These are phyloP conservation scores for Lytechinus variegatus DNA, from an alignment of 35 echinoderm and acorn worm species.

Conservation along the genomic window DNA sequence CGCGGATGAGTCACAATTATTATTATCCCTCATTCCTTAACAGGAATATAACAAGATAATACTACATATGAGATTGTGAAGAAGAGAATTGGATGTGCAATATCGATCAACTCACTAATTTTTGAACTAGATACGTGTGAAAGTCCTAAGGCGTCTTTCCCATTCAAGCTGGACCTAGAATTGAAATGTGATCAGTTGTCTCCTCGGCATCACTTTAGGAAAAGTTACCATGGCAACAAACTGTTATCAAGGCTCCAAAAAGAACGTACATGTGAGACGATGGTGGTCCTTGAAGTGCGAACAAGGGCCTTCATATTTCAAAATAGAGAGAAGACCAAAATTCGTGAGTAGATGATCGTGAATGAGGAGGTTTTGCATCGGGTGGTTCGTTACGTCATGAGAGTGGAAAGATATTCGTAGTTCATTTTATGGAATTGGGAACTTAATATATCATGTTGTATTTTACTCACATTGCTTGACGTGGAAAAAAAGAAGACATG, in stretches of 20 bases:
- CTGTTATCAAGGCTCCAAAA: not conserved
- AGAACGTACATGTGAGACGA: not conserved
- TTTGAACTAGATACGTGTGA: not conserved
- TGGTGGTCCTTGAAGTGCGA: not conserved
- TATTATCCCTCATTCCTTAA: too few relatives aligned
- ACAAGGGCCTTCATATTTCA: not conserved
- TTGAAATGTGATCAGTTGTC: not conserved
- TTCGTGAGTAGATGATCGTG: not conserved
- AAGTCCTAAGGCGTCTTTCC: not conserved
- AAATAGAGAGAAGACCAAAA: not conserved
- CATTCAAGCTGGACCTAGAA: not conserved
- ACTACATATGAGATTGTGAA: not conserved
- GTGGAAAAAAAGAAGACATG: too few relatives aligned
- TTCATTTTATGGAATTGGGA: too few relatives aligned
- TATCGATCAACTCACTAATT: not conserved
- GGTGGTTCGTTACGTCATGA: not conserved
- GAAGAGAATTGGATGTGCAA: not conserved
- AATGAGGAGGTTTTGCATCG: not conserved
- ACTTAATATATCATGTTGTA: too few relatives aligned
- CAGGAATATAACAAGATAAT: too few relatives aligned
- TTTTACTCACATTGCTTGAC: too few relatives aligned
- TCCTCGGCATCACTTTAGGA: not conserved
- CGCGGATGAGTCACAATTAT: too few relatives aligned
- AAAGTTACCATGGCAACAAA: not conserved
- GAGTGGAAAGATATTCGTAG: not conserved